Evolutionary conservation across 2,888 invertebrate species (phyloP).

Genomic region (Amiota minor): DNA sequence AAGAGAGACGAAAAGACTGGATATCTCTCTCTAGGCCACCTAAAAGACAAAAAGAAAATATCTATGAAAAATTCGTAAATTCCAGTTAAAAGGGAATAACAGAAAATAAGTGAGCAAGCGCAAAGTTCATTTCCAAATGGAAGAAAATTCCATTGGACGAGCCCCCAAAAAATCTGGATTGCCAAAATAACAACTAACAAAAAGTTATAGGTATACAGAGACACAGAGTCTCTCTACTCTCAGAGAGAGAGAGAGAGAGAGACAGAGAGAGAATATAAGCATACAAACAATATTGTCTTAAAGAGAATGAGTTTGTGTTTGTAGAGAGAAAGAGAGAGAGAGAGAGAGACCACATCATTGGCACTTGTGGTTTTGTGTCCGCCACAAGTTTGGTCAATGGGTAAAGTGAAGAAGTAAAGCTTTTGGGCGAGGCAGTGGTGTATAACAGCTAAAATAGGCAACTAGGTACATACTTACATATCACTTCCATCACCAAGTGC

Average conservation of each 20-base stretch:
- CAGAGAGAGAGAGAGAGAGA: neutral
- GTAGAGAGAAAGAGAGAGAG: too few species aligned
- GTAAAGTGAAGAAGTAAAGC: neutral
- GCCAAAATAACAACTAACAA: neutral
- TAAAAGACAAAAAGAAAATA: conserved; percentile 2
- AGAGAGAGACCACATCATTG: too few species aligned
- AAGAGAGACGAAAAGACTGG: neutral
- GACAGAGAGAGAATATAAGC: neutral
- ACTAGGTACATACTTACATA: too few species aligned
- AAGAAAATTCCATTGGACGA: conserved; percentile 12
- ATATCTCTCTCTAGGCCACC: neutral
- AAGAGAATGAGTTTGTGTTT: too few species aligned
- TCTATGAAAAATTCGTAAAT: neutral
- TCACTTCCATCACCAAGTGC: too few species aligned
- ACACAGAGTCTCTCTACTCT: too few species aligned
- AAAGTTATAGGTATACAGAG: neutral
- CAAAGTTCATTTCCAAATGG: conserved; percentile 14
- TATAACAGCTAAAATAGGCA: neutral
- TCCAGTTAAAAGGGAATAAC: neutral
- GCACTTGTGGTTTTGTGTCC: neutral
- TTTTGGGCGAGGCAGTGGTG: neutral
- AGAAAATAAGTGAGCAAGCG: neutral
- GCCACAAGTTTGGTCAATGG: neutral
- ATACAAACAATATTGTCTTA: neutral
- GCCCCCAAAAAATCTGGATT: conserved; percentile 26